Conservation (phyloP, 2,797 vertebrate genomes). For the Chloroceryle amazona region DNA sequence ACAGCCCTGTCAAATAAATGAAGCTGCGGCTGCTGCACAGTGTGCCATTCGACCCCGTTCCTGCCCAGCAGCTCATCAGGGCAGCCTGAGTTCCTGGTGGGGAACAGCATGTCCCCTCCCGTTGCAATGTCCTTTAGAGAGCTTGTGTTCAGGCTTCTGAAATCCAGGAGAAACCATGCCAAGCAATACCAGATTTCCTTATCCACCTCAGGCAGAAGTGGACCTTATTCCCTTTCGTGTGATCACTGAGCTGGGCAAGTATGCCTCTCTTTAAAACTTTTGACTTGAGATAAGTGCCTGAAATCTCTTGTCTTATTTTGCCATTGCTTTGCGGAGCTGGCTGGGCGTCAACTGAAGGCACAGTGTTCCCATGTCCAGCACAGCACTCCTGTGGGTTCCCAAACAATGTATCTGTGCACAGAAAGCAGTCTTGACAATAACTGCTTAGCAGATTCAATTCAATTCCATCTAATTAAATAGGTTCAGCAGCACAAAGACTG, state of each 20-base stretch:
- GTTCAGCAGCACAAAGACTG: constrained; percentile 48
- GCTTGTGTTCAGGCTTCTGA: neutral
- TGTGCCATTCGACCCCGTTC: neutral
- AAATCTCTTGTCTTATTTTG: neutral
- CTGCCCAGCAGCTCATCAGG: neutral
- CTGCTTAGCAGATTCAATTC: constrained; percentile 65
- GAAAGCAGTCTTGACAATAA: constrained; percentile 58
- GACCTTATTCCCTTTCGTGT: neutral
- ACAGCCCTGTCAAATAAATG: constrained; percentile 31
- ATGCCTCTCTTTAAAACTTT: neutral
- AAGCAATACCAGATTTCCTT: neutral
- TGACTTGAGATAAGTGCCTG: neutral
- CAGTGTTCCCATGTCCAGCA: neutral
- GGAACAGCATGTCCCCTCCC: neutral
- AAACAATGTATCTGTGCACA: neutral
- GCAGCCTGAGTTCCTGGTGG: rapidly evolving
- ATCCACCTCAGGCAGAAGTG: neutral
- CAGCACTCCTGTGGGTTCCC: constrained; percentile 30
- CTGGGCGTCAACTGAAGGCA: neutral
- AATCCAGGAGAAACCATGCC: neutral
- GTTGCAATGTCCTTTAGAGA: neutral
- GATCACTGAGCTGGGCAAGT: neutral
- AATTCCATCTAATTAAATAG: constrained; percentile 75
- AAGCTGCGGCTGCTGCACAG: neutral
- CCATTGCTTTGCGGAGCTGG: neutral